phyloP scores from a whole-genome alignment of 2,797 vertebrate genomes.

The Apogon hyalosoma region DNA sequence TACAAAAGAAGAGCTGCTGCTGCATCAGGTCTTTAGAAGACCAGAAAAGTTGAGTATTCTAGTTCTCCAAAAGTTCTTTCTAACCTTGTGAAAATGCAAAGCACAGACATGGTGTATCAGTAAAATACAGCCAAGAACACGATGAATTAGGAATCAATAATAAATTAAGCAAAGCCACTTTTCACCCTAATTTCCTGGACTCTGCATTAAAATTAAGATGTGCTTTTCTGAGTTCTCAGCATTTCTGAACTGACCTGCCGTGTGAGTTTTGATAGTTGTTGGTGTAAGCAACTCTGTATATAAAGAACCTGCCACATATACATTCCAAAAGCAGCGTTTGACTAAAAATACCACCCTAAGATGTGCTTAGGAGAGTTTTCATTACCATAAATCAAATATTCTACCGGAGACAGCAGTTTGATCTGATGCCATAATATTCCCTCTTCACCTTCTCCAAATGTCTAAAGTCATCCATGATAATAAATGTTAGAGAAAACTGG shows the following conservation, averaged over 20 bases:
- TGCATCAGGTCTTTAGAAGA: slow-evolving; percentile 27
- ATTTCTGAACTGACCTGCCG: slow-evolving; percentile 10
- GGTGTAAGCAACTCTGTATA: slow-evolving; percentile 10
- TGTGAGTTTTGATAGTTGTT: slow-evolving; percentile 31
- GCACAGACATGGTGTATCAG: background rate
- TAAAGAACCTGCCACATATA: background rate
- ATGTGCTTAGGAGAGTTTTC: background rate
- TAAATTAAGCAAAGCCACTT: slow-evolving; percentile 15
- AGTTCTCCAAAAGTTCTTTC: slow-evolving; percentile 1
- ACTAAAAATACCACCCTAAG: background rate
- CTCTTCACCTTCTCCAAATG: slow-evolving; percentile 28
- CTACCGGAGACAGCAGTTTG: slow-evolving; percentile 10
- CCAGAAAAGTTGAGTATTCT: slow-evolving; percentile 6
- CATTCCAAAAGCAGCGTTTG: background rate
- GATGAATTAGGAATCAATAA: slow-evolving; percentile 11
- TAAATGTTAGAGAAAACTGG: slow-evolving; percentile 24
- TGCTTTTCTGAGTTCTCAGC: slow-evolving; percentile 31
- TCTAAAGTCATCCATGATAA: slow-evolving; percentile 19
- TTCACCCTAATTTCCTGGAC: slow-evolving; percentile 9
- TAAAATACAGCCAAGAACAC: slow-evolving; percentile 8
- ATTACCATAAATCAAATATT: background rate
- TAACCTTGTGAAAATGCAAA: slow-evolving; percentile 22
- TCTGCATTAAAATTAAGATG: slow-evolving; percentile 19
- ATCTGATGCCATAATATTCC: slow-evolving; percentile 2
- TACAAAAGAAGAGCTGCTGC: slow-evolving; percentile 14